Percentiles rank a stretch among this genome's conserved stretches.
phyloP scores from a whole-genome alignment of 2,113 vertebrate species.

The Anarrhichthys ocellatus region DNA sequence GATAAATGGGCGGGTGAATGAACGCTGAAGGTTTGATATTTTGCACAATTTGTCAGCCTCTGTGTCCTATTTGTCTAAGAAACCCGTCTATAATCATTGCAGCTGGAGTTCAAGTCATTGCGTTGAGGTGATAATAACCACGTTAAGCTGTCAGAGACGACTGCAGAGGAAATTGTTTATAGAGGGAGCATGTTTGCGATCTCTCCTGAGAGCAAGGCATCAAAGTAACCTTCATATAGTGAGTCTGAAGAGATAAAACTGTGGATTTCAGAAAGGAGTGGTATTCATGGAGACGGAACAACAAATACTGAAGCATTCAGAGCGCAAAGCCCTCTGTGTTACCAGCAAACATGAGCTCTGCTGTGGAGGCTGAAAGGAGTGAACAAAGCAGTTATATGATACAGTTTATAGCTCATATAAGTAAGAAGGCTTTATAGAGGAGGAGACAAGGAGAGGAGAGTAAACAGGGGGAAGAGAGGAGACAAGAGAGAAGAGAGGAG shows the following conservation, averaged over 20 bases:
- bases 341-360: background rate
- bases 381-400: background rate
- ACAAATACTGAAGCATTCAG: background rate
- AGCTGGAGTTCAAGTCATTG: background rate
- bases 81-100: background rate
- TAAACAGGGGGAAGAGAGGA: too few relatives aligned
- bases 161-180: background rate
- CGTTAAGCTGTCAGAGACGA: background rate
- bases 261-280: background rate
- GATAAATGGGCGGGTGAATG: background rate
- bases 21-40: background rate
- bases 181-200: background rate
- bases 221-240: background rate
- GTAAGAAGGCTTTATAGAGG: background rate
- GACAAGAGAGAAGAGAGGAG: too few relatives aligned
- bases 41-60: background rate
- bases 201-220: background rate
- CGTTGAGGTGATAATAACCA: constrained; percentile 9
- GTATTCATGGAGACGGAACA: too few relatives aligned
- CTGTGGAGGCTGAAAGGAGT: background rate
- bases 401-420: background rate
- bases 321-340: background rate
- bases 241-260: constrained; percentile 7
- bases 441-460: background rate
- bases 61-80: background rate